Percentiles rank a stretch among this genome's conserved stretches.
Conservation (phyloP, 2,797 vertebrate genomes). For the Poecilia wingei region DNA sequence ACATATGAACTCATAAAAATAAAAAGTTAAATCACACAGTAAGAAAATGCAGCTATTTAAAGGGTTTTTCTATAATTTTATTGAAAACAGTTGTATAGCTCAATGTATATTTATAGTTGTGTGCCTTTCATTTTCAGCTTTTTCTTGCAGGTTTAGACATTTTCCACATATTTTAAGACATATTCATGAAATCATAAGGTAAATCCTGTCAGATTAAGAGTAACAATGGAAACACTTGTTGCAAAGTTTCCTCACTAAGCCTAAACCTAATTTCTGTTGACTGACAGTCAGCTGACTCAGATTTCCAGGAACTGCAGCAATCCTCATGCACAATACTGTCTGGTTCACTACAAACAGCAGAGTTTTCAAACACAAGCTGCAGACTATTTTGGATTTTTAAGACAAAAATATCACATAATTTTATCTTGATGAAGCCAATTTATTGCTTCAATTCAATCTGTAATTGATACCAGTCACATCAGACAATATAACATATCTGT, state of each 20-base stretch:
- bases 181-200: slow-evolving; percentile 6
- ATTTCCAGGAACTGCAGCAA: slow-evolving; percentile 34
- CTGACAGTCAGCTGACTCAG: slow-evolving; percentile 35
- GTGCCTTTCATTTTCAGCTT: background rate
- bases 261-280: background rate
- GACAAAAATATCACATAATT: background rate
- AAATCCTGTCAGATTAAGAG: background rate
- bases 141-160: background rate
- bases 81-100: background rate
- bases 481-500: background rate
- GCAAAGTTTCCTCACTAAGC: background rate
- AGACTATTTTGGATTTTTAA: background rate
- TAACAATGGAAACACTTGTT: slow-evolving; percentile 18
- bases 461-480: background rate
- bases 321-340: background rate
- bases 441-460: background rate
- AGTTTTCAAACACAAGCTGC: slow-evolving; percentile 5
- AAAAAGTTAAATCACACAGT: background rate
- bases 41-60: background rate
- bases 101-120: background rate
- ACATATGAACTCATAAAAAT: background rate
- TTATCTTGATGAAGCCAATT: background rate
- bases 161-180: background rate
- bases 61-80: background rate
- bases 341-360: background rate